Evolutionary conservation across 2,797 vertebrate species (phyloP).

Genomic region (Neosalanx taihuensis): DNA sequence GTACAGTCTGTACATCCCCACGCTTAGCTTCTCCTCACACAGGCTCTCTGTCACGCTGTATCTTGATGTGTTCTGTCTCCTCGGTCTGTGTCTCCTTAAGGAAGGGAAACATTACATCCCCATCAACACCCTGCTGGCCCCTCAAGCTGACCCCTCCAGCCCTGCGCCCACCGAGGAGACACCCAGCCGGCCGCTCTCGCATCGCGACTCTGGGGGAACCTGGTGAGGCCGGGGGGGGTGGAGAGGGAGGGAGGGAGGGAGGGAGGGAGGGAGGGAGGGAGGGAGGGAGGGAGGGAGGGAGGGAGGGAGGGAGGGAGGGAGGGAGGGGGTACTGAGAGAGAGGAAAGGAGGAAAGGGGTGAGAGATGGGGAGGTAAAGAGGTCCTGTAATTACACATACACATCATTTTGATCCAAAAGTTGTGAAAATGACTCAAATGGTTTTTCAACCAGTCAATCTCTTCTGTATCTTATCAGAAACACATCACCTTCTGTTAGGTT

Average conservation of each 20-base stretch:
- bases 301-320: too few species aligned
- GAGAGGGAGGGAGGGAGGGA: constrained; percentile 22
- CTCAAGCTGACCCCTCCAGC: constrained; percentile 68
- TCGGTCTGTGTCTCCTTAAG: constrained; percentile 60
- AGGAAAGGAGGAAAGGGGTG: too few species aligned
- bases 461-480: constrained; percentile 39
- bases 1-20: constrained; percentile 2
- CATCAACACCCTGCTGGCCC: constrained; percentile 82
- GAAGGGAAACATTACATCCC: constrained; percentile 96
- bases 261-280: too few species aligned
- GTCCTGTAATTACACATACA: neutral
- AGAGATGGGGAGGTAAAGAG: neutral
- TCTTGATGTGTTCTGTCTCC: constrained; percentile 24
- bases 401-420: neutral
- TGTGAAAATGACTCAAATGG: neutral
- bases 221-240: constrained; percentile 69
- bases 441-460: constrained; percentile 28
- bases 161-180: constrained; percentile 69
- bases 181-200: constrained; percentile 65
- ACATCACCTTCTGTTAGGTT: constrained; percentile 18
- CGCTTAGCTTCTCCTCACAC: constrained; percentile 15
- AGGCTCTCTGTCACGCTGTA: constrained; percentile 16
- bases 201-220: constrained; percentile 73
- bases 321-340: too few species aligned
- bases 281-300: too few species aligned